Evolutionary conservation across 2,113 vertebrate genomes (phyloP), one percentile per base, ranked within the genome.

Genomic region (Sylvilagus bachmani): DNA sequence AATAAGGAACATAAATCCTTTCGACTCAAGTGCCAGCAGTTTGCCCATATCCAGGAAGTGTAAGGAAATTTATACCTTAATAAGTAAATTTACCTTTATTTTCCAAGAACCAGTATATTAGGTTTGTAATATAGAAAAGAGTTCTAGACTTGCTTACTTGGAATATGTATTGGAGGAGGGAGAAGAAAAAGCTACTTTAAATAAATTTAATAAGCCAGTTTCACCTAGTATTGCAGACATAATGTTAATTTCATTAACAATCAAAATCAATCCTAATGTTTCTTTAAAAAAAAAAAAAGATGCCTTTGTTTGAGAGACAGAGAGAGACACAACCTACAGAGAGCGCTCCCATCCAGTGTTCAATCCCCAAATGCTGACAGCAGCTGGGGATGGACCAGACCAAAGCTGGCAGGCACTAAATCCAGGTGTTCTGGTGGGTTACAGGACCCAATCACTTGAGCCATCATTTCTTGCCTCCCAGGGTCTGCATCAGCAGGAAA

Each of bases 21-120:
- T 80, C 78, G 31, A 78, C 24, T 13, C 36, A 38, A 95, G 36
- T n/a, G 38, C 51, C 74, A 91, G 10, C 85, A 95, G 14, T 86
- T 89, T 89, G 12, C 61, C 36, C 19, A 53, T 70, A 74, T 66
- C 49, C 58, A 86, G 78, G n/a, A 90, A 96, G 2, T 75, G 7
- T 85, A 93, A 93, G 92, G 25, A 92, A 90, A 80, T 66, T 55
- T 92, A 78, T 12, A 64, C 86, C 67, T 94, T 82, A 90, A 81
- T 90, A 84, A 90, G 69, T 77, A 71, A 71, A 85, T 53, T 77
- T 69, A 92, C 61, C 62, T 62, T 38, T 79, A 83, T 64, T 83
- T 27, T 91, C 44, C 12, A 91, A 91, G 44, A 91, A 70, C 66
- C 62, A 90, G 79, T 78, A 61, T 38, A 66, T 3, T 89, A 95